Base-by-base conservation (phyloP, 2,888 invertebrate species). In the Acanthopleura granulata region DNA sequence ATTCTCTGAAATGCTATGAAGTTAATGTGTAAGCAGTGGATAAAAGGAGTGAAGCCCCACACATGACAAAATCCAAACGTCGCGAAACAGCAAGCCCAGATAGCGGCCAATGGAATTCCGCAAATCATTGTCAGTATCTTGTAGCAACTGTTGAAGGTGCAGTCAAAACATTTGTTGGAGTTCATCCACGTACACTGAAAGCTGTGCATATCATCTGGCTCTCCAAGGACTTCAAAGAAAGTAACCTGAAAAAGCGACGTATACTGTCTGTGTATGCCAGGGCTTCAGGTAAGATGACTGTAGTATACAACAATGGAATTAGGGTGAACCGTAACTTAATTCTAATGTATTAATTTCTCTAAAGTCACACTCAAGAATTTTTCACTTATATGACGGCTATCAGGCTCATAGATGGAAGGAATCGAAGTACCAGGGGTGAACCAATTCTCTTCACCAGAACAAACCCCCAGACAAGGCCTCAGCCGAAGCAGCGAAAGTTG, bases 41-140 rank as follows among this genome's bases (percentile, higher is more conserved):
- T 89, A 76, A 93, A 93, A 0, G 94, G 94, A 0, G 92, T 93
- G n/a, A 93, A 91, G 86, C 94, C 94, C 94, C 94, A 94, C 84
- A 94, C 94, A 91, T 94, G 94, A 27, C 72, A 22, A 62, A 79
- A 78, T 4, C 94, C 93, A 14, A 94, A 90, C 81, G 94, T 49
- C 16, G 79, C 79, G 73, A 79, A 78, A 16, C 4, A 3, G 6
- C 6, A 40, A 3, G n/a, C 71, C 71, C 71, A 71, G 15, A 71
- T 49, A 4, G 94, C 91, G 0, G 94, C 94, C 74, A 93, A 91
- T 29, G 94, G 91, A 9, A 94, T 94, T 0, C 94, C 94, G 4
- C 93, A 91, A 29, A 94, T 83, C 74, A 94, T 93, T 0, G 94
- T 92, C 62, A 94, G 92, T 71, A 93, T 88, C 11, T 93, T 92